Percentiles rank a stretch among this genome's conserved stretches.
Evolutionary conservation across 2,797 vertebrate genomes (phyloP).

Genomic region (Anguilla obscura): DNA sequence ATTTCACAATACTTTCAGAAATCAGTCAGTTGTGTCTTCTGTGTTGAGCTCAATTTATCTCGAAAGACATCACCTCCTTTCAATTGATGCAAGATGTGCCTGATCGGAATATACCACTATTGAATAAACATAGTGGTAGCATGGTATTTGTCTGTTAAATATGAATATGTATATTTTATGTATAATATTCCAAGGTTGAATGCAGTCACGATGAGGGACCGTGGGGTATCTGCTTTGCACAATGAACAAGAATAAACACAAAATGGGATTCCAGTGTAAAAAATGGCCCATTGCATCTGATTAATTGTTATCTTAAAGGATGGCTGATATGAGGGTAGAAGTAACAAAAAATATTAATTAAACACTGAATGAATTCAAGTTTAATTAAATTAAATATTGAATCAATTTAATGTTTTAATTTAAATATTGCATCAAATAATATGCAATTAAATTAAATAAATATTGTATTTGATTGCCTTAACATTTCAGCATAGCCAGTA

Average conservation of each 20-base stretch:
- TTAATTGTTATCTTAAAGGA: background rate
- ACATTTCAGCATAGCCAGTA: too few species aligned
- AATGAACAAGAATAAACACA: background rate
- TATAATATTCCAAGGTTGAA: constrained; percentile 39
- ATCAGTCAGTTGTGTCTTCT: constrained; percentile 30
- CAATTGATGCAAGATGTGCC: background rate
- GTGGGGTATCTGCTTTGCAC: constrained; percentile 32
- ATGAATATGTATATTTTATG: background rate
- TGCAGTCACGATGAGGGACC: constrained; percentile 55
- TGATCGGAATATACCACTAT: background rate
- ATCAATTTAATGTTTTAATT: too few species aligned
- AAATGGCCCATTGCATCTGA: background rate
- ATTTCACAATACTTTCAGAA: constrained; percentile 36
- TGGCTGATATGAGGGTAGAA: background rate
- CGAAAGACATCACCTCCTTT: constrained; percentile 41
- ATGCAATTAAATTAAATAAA: too few species aligned
- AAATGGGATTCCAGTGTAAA: background rate
- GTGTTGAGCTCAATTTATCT: background rate
- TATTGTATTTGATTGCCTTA: too few species aligned
- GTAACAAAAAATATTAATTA: too few species aligned
- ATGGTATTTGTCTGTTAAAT: background rate
- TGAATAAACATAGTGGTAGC: background rate
- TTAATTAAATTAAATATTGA: background rate
- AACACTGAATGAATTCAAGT: too few species aligned
- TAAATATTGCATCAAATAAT: too few species aligned